Percentiles rank a stretch among this genome's conserved stretches.
These are phyloP conservation scores for Chromis chromis DNA, from an alignment of 2,797 vertebrate genomes.

Conservation along the genomic window DNA sequence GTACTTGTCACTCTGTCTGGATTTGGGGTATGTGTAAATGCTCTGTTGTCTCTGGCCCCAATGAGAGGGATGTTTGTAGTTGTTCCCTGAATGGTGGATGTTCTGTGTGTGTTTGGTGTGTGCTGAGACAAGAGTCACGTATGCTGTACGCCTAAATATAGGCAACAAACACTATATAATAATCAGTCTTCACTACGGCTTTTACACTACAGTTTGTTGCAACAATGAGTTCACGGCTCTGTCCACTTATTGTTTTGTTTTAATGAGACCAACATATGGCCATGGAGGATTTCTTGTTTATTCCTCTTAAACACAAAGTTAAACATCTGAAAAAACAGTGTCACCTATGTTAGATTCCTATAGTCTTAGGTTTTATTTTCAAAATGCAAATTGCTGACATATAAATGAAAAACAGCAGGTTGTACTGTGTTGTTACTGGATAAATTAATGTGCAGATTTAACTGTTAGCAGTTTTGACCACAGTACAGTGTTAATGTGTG, in stretches of 20 bases:
- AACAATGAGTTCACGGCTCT: constrained; percentile 1
- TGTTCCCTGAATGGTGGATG: constrained; percentile 70
- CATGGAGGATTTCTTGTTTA: not conserved
- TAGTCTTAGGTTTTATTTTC: not conserved
- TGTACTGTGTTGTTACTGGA: not conserved
- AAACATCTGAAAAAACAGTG: not conserved
- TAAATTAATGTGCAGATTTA: not conserved
- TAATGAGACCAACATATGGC: not conserved
- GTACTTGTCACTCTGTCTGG: constrained; percentile 73
- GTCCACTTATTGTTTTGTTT: constrained; percentile 8
- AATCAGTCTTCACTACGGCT: constrained; percentile 1
- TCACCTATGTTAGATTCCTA: not conserved
- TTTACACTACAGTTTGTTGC: constrained; percentile 8
- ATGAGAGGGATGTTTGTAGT: constrained; percentile 74
- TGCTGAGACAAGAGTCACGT: constrained; percentile 27
- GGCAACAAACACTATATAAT: constrained; percentile 38
- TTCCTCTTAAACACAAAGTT: not conserved
- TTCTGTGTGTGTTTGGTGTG: constrained; percentile 32
- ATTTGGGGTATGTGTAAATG: constrained; percentile 75
- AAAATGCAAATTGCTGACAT: constrained; percentile 20
- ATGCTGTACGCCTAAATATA: constrained; percentile 60
- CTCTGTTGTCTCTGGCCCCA: constrained; percentile 71
- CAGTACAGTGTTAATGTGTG: not conserved
- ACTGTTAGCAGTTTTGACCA: not conserved
- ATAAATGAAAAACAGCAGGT: constrained; percentile 2